These are phyloP conservation scores for Falco peregrinus DNA, from an alignment of 2,797 vertebrate genomes.

Conservation along the genomic window DNA sequence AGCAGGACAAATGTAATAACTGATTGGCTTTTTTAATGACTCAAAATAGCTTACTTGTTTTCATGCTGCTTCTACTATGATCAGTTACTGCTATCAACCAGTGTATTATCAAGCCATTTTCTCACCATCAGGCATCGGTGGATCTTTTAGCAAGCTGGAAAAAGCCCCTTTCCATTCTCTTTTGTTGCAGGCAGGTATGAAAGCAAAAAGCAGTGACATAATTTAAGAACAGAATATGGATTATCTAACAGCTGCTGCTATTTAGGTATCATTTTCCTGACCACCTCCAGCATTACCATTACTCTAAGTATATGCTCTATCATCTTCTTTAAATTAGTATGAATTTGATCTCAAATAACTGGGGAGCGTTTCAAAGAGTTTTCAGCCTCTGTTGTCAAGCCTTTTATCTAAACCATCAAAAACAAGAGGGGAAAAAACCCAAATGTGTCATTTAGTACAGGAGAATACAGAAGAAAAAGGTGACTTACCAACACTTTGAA, in stretches of 20 bases:
- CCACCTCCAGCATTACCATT: background rate
- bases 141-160: background rate
- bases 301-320: background rate
- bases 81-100: background rate
- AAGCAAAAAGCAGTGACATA: background rate
- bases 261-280: background rate
- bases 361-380: slow-evolving; percentile 25
- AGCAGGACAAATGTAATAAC: background rate
- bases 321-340: background rate
- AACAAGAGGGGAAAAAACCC: background rate
- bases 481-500: background rate
- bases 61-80: background rate
- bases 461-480: background rate
- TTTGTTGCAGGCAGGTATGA: background rate
- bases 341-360: background rate
- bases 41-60: background rate
- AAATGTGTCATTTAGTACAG: slow-evolving; percentile 15
- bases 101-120: background rate
- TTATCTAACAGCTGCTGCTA: background rate
- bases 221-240: background rate
- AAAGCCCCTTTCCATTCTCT: background rate
- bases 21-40: background rate
- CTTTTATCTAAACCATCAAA: slow-evolving; percentile 50
- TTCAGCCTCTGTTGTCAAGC: slow-evolving; percentile 27
- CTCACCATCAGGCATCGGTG: background rate